Conservation (phyloP, 1,140 invertebrate species). For the Drosophila ambigua region DNA sequence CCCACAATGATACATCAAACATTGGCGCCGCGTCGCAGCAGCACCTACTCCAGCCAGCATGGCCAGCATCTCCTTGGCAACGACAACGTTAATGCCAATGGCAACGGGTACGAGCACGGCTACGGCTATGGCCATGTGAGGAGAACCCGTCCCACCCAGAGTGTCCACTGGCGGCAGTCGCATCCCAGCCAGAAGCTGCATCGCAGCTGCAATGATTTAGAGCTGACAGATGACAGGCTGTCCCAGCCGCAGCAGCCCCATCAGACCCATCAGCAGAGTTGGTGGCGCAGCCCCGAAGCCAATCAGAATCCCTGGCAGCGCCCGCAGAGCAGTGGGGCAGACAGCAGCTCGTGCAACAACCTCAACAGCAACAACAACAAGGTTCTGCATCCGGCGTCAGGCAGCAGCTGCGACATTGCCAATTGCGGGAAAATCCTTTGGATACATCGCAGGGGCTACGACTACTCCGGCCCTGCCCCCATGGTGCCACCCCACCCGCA, state of each 20-base stretch:
- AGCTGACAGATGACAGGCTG: slow-evolving; percentile 28
- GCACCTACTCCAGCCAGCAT: slow-evolving; percentile 53
- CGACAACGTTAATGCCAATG: no score
- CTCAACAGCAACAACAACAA: slow-evolving; percentile 32
- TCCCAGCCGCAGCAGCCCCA: background rate
- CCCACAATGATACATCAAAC: slow-evolving; percentile 71
- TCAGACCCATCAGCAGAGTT: background rate
- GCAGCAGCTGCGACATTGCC: slow-evolving; percentile 67
- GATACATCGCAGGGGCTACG: slow-evolving; percentile 54
- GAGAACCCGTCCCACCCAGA: slow-evolving; percentile 4
- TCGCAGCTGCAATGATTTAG: slow-evolving; percentile 69
- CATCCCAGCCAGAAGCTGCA: slow-evolving; percentile 51
- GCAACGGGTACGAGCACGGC: no score
- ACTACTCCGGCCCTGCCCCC: slow-evolving; percentile 27
- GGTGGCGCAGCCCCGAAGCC: slow-evolving; percentile 39
- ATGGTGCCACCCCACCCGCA: slow-evolving; percentile 42
- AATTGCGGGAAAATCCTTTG: slow-evolving; percentile 82
- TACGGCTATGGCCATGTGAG: background rate
- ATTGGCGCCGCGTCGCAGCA: slow-evolving; percentile 62
- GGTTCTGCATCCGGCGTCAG: slow-evolving; percentile 23
- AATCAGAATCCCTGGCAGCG: slow-evolving; percentile 47
- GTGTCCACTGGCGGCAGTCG: slow-evolving; percentile 61
- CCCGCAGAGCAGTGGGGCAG: slow-evolving; percentile 56
- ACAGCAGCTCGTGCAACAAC: slow-evolving; percentile 15
- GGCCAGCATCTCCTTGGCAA: slow-evolving; percentile 7